A percentile compares a stretch with the other conserved stretches of the same genome.
Evolutionary conservation across 2,888 invertebrate species (phyloP).

Genomic region (Orchesellides sinensis): DNA sequence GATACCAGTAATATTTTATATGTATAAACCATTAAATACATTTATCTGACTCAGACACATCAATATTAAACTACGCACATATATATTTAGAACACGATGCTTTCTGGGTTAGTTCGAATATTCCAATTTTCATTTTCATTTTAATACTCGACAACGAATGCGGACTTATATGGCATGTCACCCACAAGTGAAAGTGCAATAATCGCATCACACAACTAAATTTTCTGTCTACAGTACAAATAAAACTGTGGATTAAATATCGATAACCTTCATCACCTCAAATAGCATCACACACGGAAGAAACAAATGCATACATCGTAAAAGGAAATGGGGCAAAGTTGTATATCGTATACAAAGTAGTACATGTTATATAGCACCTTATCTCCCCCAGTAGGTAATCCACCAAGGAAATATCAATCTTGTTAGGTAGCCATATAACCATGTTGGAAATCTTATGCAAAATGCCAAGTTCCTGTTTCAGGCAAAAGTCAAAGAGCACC

Average conservation of each 20-base stretch:
- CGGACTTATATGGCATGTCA: slow-evolving; percentile 40
- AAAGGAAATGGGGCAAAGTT: background rate
- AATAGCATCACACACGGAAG: background rate
- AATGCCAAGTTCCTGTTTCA: background rate
- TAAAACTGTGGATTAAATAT: background rate
- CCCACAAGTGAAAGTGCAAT: slow-evolving; percentile 15
- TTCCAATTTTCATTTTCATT: background rate
- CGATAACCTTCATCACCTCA: slow-evolving; percentile 10
- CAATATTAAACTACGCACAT: no score
- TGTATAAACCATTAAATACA: no score
- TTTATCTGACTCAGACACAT: no score
- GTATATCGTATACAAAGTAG: background rate
- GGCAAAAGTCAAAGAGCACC: background rate
- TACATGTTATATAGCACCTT: background rate
- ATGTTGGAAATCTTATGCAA: background rate
- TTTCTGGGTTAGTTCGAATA: background rate
- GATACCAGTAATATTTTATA: no score
- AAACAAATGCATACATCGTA: background rate
- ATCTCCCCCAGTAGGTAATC: background rate
- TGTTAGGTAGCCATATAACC: background rate
- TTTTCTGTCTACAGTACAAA: background rate
- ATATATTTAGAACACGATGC: background rate
- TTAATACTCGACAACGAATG: no score
- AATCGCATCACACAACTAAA: slow-evolving; percentile 26
- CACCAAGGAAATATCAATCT: background rate